Evolutionary conservation across 2,797 vertebrate species (phyloP).

Genomic region (Knipowitschia caucasica): DNA sequence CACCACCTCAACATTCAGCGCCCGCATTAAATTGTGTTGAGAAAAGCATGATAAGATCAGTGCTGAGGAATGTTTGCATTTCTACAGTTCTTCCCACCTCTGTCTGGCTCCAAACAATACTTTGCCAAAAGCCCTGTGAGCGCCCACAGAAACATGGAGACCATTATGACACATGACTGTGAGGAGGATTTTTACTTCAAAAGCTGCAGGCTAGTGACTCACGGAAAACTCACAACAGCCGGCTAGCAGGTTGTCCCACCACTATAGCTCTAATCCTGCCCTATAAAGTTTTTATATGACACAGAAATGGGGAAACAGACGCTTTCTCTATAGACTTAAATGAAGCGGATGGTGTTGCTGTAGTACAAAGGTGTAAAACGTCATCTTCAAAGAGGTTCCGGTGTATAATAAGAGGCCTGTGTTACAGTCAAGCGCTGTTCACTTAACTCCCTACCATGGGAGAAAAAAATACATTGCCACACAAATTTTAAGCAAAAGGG

Average conservation of each 20-base stretch:
- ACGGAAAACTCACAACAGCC: slow-evolving; percentile 60
- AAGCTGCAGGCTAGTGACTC: slow-evolving; percentile 55
- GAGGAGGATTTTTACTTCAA: slow-evolving; percentile 56
- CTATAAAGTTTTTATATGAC: slow-evolving; percentile 40
- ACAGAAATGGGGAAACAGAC: not conserved
- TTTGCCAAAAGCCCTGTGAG: slow-evolving; percentile 46
- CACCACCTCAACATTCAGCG: slow-evolving; percentile 11
- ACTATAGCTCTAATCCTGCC: slow-evolving; percentile 35
- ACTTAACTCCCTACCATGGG: not conserved
- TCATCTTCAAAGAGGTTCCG: not conserved
- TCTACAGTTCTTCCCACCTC: slow-evolving; percentile 47
- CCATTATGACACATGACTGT: slow-evolving; percentile 59
- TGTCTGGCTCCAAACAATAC: slow-evolving; percentile 46
- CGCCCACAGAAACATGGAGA: slow-evolving; percentile 56
- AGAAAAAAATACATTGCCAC: too few species aligned
- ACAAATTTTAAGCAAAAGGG: too few species aligned
- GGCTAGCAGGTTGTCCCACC: slow-evolving; percentile 53
- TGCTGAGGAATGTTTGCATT: slow-evolving; percentile 37
- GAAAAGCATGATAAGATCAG: slow-evolving; percentile 8
- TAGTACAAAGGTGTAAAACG: not conserved
- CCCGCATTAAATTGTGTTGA: slow-evolving; percentile 27
- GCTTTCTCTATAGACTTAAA: slow-evolving; percentile 14
- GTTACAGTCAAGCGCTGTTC: not conserved
- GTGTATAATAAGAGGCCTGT: not conserved
- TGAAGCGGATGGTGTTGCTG: not conserved